These are phyloP conservation scores for Crax fasciolata DNA, from an alignment of 2,797 vertebrate genomes.

Conservation along the genomic window DNA sequence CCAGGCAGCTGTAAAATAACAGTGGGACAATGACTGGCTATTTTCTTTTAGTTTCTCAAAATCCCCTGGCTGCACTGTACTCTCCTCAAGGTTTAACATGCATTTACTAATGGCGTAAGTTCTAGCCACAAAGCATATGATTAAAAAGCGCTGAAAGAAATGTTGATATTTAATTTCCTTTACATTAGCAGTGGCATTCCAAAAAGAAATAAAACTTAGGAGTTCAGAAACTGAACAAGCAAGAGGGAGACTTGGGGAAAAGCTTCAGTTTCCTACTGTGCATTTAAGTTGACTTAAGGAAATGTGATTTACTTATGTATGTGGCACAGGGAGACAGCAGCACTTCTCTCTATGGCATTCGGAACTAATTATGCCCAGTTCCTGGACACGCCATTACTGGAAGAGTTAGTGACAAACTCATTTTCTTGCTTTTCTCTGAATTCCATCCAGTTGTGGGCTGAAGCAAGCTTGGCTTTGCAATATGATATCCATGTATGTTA, in stretches of 20 bases:
- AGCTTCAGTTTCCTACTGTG: constrained; percentile 14
- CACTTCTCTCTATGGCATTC: neutral
- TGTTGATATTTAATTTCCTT: constrained; percentile 73
- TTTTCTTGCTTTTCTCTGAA: neutral
- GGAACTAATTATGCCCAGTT: neutral
- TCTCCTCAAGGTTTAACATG: constrained; percentile 33
- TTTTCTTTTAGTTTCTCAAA: constrained; percentile 35
- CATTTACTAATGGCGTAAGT: neutral
- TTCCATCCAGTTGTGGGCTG: neutral
- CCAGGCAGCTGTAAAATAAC: neutral
- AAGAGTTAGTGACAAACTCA: neutral
- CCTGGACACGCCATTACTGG: neutral
- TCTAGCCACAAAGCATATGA: constrained; percentile 51
- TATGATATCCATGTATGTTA: neutral
- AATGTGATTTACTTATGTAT: neutral
- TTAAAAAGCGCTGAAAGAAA: constrained; percentile 77
- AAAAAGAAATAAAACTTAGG: constrained; percentile 50
- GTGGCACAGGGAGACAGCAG: neutral
- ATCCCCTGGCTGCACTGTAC: constrained; percentile 1
- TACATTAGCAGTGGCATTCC: constrained; percentile 50
- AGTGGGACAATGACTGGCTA: constrained; percentile 10
- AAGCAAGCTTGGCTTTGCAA: constrained; percentile 11
- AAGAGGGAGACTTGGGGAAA: neutral
- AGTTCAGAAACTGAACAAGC: constrained; percentile 12
- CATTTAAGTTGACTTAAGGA: neutral